A percentile compares a stretch with the other conserved stretches of the same genome.
These are phyloP conservation scores for Bellardia bayeri DNA, from an alignment of 2,888 invertebrate genomes.

Conservation along the genomic window DNA sequence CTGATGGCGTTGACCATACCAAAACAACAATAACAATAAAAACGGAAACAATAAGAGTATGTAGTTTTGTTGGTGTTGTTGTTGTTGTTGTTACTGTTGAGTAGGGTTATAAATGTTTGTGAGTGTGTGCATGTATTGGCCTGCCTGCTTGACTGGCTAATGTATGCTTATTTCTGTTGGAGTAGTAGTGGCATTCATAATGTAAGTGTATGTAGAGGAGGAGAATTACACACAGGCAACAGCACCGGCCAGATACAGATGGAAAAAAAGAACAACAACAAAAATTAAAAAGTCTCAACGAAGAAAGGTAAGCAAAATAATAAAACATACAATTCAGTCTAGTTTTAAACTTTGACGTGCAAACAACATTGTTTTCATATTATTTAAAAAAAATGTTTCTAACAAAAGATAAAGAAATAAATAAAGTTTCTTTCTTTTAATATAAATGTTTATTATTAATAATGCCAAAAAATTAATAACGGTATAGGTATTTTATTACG, in stretches of 20 bases:
- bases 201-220: slow-evolving; percentile 59
- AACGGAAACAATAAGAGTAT: slow-evolving; percentile 62
- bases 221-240: slow-evolving; percentile 62
- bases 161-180: slow-evolving; percentile 30
- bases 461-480: background rate
- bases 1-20: slow-evolving; percentile 68
- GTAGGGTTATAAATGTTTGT: slow-evolving; percentile 28
- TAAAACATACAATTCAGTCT: slow-evolving; percentile 81
- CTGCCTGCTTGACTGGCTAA: slow-evolving; percentile 44
- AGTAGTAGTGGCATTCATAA: background rate
- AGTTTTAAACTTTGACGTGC: slow-evolving; percentile 82
- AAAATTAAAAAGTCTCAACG: slow-evolving; percentile 77
- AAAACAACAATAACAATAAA: slow-evolving; percentile 51
- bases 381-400: slow-evolving; percentile 64
- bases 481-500: background rate
- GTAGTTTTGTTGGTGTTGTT: slow-evolving; percentile 1
- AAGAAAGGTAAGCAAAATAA: slow-evolving; percentile 82
- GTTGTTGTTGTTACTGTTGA: slow-evolving; percentile 31
- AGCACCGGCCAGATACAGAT: slow-evolving; percentile 44
- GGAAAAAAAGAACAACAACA: slow-evolving; percentile 37
- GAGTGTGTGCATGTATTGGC: background rate
- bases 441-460: background rate
- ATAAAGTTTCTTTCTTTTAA: background rate
- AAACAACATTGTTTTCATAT: slow-evolving; percentile 71
- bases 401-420: slow-evolving; percentile 8